These are phyloP conservation scores for Okamejei kenojei DNA, from an alignment of 2,797 vertebrate genomes.

Conservation along the genomic window DNA sequence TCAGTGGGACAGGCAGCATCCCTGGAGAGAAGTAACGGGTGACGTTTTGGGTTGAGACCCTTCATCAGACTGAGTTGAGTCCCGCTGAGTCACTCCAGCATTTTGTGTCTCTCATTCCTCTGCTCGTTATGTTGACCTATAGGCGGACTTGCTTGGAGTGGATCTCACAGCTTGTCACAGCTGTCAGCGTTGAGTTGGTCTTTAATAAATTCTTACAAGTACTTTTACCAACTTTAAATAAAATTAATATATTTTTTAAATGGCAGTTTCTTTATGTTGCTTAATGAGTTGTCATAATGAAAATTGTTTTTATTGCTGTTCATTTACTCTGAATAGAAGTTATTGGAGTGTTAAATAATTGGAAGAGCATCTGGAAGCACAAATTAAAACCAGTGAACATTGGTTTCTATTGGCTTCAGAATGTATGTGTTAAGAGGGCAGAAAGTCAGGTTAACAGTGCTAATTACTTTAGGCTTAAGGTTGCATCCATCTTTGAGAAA, in stretches of 20 bases:
- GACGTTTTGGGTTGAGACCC: no score
- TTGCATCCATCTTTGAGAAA: neutral
- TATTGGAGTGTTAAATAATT: neutral
- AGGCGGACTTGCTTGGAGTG: neutral
- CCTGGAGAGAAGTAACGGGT: no score
- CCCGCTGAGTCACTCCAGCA: no score
- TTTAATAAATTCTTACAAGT: neutral
- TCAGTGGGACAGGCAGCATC: no score
- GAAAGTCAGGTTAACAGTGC: neutral
- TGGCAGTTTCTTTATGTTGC: neutral
- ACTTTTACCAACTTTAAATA: neutral
- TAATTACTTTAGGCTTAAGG: neutral
- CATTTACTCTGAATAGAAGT: conserved; percentile 1
- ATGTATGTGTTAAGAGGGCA: neutral
- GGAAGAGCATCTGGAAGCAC: neutral
- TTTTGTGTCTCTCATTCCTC: no score
- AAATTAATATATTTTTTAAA: neutral
- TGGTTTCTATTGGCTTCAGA: neutral
- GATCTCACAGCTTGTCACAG: neutral
- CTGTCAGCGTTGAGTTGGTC: neutral
- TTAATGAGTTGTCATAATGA: neutral
- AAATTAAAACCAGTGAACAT: neutral
- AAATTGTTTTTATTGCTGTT: neutral
- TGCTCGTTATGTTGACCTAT: neutral
- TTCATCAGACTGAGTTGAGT: no score